Base-by-base conservation (phyloP, 2,888 invertebrate genomes). In the Artemia sp. region DNA sequence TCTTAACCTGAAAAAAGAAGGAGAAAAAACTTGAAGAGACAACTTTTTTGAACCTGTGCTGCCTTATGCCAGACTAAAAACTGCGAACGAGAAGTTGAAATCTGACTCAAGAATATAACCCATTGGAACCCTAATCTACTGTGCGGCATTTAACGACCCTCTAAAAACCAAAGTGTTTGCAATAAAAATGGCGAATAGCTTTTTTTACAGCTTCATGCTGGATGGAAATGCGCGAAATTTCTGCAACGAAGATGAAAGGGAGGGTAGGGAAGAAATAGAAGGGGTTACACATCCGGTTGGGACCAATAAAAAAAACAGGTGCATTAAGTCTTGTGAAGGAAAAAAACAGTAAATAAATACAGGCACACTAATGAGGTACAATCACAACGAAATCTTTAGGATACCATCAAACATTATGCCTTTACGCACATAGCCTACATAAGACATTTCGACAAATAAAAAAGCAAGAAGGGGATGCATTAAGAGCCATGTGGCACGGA, bases 181-280 rank as follows among this genome's bases (percentile, higher is more conserved):
- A 58, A 58, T 58, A 58, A 58, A 58, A 58, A 58, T 58, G 64
- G 64, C 64, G 64, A 58, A 58, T 58, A n/a, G 64, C 64, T 58
- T 58, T 58, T 38, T 58, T 58, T 58, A 58, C 64, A 58, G 24
- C 64, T 24, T 24, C 24, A 19, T 58, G 64, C 64, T 19, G 64
- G 14, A 19, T 58, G 64, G 64, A 58, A 58, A 24, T 58, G 11
- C 64, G 64, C 64, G 24, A 38, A 58, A 58, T 58, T 58, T 58
- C 24, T 58, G 64, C 64, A 58, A 58, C 64, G 24, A n/a, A 24
- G 64, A 58, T 38, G 24, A 58, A 58, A 24, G 64, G 64, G 64
- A 19, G 64, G 64, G 64, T 58, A 24, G 64, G 64, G 64, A 58
- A n/a, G 64, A 19, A 58, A 58, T 9, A 58, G 24, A 58, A 58